Percentiles rank a stretch among this genome's conserved stretches.
These are phyloP conservation scores for Pao palembangensis DNA, from an alignment of 2,113 vertebrate genomes.

Conservation along the genomic window DNA sequence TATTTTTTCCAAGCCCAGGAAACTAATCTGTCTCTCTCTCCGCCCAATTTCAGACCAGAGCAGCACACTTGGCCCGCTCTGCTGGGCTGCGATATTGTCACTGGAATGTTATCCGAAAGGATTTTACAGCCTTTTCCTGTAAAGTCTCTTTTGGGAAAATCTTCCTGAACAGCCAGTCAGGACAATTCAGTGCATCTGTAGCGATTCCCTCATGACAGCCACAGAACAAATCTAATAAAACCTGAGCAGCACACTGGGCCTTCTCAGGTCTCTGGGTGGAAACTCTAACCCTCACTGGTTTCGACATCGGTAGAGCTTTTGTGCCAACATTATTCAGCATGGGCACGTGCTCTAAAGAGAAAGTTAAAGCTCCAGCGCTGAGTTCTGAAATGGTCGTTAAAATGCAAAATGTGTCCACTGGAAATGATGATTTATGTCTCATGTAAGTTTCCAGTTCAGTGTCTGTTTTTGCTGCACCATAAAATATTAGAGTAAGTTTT, in stretches of 20 bases:
- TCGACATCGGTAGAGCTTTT: not conserved
- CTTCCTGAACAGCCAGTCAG: constrained; percentile 29
- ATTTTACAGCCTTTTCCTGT: constrained; percentile 59
- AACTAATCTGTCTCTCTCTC: constrained; percentile 10
- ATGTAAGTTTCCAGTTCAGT: constrained; percentile 19
- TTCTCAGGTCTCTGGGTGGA: constrained; percentile 31
- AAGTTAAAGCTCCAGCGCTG: not conserved
- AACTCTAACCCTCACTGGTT: constrained; percentile 12
- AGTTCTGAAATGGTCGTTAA: constrained; percentile 6
- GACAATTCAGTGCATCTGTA: constrained; percentile 37
- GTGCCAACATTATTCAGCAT: constrained; percentile 1
- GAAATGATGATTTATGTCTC: not conserved
- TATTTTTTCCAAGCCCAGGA: constrained; percentile 25
- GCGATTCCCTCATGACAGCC: constrained; percentile 41
- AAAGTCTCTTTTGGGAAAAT: constrained; percentile 48
- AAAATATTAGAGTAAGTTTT: constrained; percentile 24
- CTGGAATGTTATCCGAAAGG: constrained; percentile 47
- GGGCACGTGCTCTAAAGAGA: not conserved
- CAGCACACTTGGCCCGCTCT: constrained; percentile 45
- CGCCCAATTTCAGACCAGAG: constrained; percentile 36
- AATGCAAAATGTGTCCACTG: constrained; percentile 2
- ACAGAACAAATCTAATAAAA: constrained; percentile 66
- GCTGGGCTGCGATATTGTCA: constrained; percentile 53
- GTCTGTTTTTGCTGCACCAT: constrained; percentile 14
- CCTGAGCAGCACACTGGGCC: constrained; percentile 54